Evolutionary conservation across 2,797 vertebrate genomes (phyloP), one percentile per base, ranked within the genome.

Genomic region (Acanthurus lineatus): DNA sequence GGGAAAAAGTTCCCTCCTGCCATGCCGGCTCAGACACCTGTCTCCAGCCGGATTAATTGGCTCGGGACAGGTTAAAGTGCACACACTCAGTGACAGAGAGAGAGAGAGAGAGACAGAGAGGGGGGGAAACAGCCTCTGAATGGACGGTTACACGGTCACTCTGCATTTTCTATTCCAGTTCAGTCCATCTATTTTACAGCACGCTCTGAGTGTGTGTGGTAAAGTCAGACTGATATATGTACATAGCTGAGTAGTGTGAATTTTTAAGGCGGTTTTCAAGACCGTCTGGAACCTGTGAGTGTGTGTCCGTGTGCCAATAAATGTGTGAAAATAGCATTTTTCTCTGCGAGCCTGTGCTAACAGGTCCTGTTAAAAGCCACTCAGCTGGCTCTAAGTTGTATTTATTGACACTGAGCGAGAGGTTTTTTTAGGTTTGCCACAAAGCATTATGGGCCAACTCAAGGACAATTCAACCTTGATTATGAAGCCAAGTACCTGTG

Each of bases 1-100:
- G 74, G 73, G 22, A 76, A 82, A 72, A 52, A 73, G 80, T 83
- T 83, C 72, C 85, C 65, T 76, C 56, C 78, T 79, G 45, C 78
- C 72, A 83, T 44, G 56, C 22, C 3, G 17, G 66, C 72, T 86
- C 72, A 77, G 76, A 75, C 79, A 84, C 79, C 82, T 84, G 73
- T 82, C 73, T 61, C 8, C 12, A 86, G 71, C 53, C 76, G 73
- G 68, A 88, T 89, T 86, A 89, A 88, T 86, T 90, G 85, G 76
- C 76, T 74, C 22, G 22, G 63, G 59, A 85, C 60, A 86, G 77
- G 84, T 90, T 76, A 86, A 81, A 86, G 76, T 79, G 58, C 72
- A 72, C 40, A 56, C 56, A 59, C 65, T 59, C 48, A 51, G 52
- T 66, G 65, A 82, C 20, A 54, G 48, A 56, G 16, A 51, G 25